Percentiles rank a stretch among this genome's conserved stretches.
phyloP scores from a whole-genome alignment of 2,888 invertebrate species.

The Agrochola circellaris region DNA sequence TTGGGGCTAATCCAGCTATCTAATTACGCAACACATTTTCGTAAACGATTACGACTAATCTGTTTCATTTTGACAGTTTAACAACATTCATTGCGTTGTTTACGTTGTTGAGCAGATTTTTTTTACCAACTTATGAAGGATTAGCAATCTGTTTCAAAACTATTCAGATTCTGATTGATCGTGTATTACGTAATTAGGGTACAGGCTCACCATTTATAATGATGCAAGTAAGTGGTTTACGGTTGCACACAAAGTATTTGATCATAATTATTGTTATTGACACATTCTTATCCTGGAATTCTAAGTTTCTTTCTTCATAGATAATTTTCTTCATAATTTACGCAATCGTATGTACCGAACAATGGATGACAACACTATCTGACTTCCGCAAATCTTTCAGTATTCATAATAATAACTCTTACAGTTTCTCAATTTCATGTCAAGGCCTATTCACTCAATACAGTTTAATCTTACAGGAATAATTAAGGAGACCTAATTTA shows the following conservation, averaged over 20 bases:
- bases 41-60: too few relatives aligned
- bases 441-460: background rate
- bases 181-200: too few relatives aligned
- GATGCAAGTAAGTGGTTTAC: background rate
- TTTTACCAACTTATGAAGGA: too few relatives aligned
- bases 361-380: conserved; percentile 3
- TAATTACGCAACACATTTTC: too few relatives aligned
- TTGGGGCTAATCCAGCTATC: background rate
- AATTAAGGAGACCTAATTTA: background rate
- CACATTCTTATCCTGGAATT: background rate
- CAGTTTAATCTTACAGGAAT: background rate
- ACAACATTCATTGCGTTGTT: too few relatives aligned
- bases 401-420: background rate
- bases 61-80: too few relatives aligned
- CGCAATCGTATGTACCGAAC: conserved; percentile 6
- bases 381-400: conserved; percentile 6
- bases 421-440: background rate
- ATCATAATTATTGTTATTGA: background rate
- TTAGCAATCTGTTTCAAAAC: too few relatives aligned
- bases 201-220: background rate
- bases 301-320: background rate
- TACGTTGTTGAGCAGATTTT: too few relatives aligned
- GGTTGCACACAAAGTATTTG: background rate
- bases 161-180: too few relatives aligned
- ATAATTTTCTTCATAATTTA: conserved; percentile 12